Evolutionary conservation across 2,888 invertebrate species (phyloP).

Genomic region (Parnassius apollo): DNA sequence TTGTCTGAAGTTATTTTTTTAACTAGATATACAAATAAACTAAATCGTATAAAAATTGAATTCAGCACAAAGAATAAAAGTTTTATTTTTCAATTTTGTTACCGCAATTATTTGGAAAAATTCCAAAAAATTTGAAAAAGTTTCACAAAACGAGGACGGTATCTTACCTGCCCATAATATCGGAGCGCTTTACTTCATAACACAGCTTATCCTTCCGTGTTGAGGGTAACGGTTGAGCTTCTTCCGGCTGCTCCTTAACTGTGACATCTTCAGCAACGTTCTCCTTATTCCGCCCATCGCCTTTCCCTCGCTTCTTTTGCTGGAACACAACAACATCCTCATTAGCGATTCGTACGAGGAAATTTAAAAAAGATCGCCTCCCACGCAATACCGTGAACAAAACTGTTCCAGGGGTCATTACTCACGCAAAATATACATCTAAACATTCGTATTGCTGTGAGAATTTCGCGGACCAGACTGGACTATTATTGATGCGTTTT

Average conservation of each 20-base stretch:
- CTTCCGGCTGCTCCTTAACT: conserved; percentile 35
- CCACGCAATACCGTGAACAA: conserved; percentile 1
- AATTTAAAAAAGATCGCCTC: conserved; percentile 3
- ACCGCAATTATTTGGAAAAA: no score
- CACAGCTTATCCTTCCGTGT: conserved; percentile 81
- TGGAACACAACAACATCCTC: conserved; percentile 41
- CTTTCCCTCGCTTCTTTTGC: conserved; percentile 67
- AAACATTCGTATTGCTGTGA: conserved; percentile 44
- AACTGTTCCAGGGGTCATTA: background rate
- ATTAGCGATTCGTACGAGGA: background rate
- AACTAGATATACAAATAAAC: no score
- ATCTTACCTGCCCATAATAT: conserved; percentile 82
- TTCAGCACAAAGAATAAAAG: no score
- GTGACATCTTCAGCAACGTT: conserved; percentile 53
- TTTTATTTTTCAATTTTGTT: no score
- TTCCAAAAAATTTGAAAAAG: no score
- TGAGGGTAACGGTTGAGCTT: conserved; percentile 33
- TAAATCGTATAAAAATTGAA: no score
- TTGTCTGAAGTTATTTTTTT: no score
- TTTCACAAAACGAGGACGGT: no score
- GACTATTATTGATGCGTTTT: conserved; percentile 1
- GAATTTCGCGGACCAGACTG: conserved; percentile 3
- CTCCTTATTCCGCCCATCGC: conserved; percentile 60
- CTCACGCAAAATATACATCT: conserved; percentile 62
- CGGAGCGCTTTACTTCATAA: conserved; percentile 81